Evolutionary conservation across 2,113 vertebrate species (phyloP), one percentile per base, ranked within the genome.

Genomic region (Synchiropus splendidus): DNA sequence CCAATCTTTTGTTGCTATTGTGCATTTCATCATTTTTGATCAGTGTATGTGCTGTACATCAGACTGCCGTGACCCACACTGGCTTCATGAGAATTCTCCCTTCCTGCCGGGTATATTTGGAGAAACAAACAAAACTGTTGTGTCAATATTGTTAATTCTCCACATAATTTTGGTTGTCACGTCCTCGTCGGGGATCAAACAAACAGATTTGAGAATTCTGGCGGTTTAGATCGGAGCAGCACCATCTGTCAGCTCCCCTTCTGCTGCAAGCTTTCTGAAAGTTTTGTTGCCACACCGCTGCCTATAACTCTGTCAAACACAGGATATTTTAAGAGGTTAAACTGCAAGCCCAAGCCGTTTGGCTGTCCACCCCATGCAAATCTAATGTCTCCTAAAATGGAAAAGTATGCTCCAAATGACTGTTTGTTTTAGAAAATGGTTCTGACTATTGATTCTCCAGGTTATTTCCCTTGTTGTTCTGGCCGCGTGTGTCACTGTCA

Each of bases 111-210:
- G n/a, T n/a, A n/a, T n/a, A n/a, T n/a, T n/a, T 27, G 21, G 21
- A 5, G 21, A 27, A 27, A 27, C 21, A 17, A 40, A 31, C 32
- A 31, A 43, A 40, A 40, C 16, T 15, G 12, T 27, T 27, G 21
- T 27, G 21, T 8, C 3, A 45, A 39, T 31, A 6, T 17, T 64
- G 32, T 54, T 72, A 55, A 56, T 49, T 51, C 57, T 51, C 31
- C 37, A 53, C 32, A 61, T 65, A 47, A 47, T 57, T 43, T 31
- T 11, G 27, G 41, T 31, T 54, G 54, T 62, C 51, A 39, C 10
- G 40, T 71, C 54, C 54, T 61, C 41, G 31, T 48, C 42, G 34
- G 42, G 57, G 48, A 65, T 60, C 45, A 66, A 61, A 72, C 42
- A 54, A 55, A 64, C 67, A 42, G 35, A 52, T 51, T 51, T 16